Evolutionary conservation across 2,888 invertebrate species (phyloP).

Genomic region (Punctoribates punctum): DNA sequence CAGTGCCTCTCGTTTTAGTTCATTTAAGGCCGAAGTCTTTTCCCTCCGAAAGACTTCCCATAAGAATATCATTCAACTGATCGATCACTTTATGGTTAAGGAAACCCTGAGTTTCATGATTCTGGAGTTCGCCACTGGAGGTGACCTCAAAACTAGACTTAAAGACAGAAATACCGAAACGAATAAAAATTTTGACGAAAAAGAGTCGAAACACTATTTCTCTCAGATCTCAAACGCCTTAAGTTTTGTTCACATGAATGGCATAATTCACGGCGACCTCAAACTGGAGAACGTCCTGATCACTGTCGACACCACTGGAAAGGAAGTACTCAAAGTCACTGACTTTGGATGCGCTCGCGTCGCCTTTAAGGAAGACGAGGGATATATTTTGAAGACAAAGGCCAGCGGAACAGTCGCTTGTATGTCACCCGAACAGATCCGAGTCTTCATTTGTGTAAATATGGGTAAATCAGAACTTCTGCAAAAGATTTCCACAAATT

Average conservation of each 20-base stretch:
- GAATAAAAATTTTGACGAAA: background rate
- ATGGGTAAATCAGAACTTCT: background rate
- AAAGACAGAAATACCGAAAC: background rate
- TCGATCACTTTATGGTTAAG: background rate
- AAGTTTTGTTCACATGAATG: background rate
- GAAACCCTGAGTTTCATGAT: background rate
- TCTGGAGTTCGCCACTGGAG: background rate
- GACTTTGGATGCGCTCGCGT: background rate
- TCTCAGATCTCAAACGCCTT: background rate
- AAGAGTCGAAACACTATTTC: background rate
- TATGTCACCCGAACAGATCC: background rate
- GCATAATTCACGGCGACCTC: conserved; percentile 3
- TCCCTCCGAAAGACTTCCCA: background rate
- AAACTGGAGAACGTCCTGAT: conserved; percentile 10
- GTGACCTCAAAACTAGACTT: background rate
- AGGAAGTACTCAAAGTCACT: background rate
- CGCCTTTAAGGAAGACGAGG: too few relatives aligned
- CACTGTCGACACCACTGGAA: background rate
- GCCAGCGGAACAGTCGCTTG: background rate
- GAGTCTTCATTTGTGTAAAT: background rate
- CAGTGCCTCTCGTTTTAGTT: background rate
- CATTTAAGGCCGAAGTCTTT: background rate
- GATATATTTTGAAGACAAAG: background rate
- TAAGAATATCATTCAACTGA: background rate
- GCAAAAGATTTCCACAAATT: background rate